A percentile compares a stretch with the other conserved stretches of the same genome.
These are phyloP conservation scores for Atrichornis clamosus DNA, from an alignment of 2,113 vertebrate genomes.

Conservation along the genomic window DNA sequence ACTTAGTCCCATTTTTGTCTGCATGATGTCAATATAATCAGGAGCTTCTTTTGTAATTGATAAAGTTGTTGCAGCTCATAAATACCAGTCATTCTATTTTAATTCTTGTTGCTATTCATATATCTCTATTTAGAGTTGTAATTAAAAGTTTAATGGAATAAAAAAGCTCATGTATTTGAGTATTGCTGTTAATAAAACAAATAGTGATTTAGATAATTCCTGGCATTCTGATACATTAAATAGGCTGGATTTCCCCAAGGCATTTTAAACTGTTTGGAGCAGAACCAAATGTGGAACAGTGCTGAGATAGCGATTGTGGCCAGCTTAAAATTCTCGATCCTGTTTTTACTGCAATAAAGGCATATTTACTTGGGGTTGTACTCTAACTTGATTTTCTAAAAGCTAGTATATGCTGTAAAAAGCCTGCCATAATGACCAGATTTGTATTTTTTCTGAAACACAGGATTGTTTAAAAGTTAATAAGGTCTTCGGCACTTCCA, in stretches of 20 bases:
- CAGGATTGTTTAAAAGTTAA: not conserved
- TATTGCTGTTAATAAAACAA: not conserved
- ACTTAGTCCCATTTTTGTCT: not conserved
- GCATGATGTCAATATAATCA: not conserved
- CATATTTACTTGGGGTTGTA: not conserved
- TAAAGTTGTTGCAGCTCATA: not conserved
- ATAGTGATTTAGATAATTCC: not conserved
- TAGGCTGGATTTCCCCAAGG: not conserved
- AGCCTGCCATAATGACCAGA: not conserved
- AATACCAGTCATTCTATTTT: not conserved
- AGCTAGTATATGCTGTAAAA: not conserved
- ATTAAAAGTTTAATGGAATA: slow-evolving; percentile 5
- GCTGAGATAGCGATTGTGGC: not conserved
- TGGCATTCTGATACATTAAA: not conserved
- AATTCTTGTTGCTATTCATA: not conserved
- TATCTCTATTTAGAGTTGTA: not conserved
- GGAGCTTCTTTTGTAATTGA: not conserved
- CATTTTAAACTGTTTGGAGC: slow-evolving; percentile 1
- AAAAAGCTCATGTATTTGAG: not conserved
- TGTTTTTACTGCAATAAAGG: not conserved
- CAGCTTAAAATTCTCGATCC: not conserved
- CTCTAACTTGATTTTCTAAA: not conserved
- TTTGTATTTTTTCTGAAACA: not conserved
- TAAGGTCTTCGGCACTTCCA: not conserved
- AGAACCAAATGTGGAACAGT: not conserved